Base-by-base conservation (phyloP, 1,140 invertebrate genomes). In the Bathynomus jamesi region DNA sequence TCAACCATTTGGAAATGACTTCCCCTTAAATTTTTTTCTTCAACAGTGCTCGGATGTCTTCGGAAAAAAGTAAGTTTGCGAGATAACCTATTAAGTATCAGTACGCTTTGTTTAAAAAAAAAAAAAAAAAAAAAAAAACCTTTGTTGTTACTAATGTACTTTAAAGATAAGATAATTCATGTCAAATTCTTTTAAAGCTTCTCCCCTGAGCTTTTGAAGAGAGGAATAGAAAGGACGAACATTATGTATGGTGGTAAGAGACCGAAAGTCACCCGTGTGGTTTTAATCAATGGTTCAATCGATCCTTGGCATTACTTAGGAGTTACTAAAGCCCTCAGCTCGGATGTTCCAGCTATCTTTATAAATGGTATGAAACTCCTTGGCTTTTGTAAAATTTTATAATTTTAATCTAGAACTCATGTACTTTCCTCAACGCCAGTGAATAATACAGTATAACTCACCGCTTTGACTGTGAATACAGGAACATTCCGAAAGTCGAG, bases 291-390 rank as follows among this genome's bases (percentile, higher is more conserved):
- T 81, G 95, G 95, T 66, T 90, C 89, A 1, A 88, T 95, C 64
- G 95, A 97, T 84, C 95, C 94, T 5, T 96, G 95, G 95, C 93
- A 96, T 84, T 90, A 90, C 2, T 83, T 96, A 29, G 89, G 83
- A 25, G 78, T 85, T 11, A 79, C 80, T 8, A 73, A 30, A 8
- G 46, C 69, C 28, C 31, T 80, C 11, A 80, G 80, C 28, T 67
- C 74, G 27, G 78, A 79, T 65, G 77, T 80, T 60, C 80, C 79
- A 29, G 81, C 83, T 10, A 79, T 84, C 8, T 72, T 78, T 64
- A 79, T 81, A 53, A 78, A 79, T 32, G 78, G 78, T 71, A 67
- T 64, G 69, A 61, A 25, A 5, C 31, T 13, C 28, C 2, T 8
- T 25, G 31, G 4, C 40, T n/a, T 17, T 68, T 60, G 11, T 61